Base-by-base conservation (phyloP, 2,113 vertebrate species). In the Pseudorectes ferrugineus region DNA sequence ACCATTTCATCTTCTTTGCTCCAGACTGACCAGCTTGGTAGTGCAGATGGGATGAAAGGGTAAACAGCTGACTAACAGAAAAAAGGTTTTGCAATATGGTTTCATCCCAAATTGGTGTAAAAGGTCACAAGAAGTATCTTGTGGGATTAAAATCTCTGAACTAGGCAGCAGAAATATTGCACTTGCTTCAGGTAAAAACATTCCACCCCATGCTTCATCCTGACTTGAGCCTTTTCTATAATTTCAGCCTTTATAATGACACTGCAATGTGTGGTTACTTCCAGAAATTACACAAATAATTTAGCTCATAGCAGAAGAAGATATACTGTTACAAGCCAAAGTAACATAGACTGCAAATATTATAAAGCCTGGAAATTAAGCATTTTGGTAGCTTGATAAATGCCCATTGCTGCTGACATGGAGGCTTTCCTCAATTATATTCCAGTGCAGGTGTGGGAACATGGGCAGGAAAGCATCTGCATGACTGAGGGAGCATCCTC, bases 41-140 rank as follows among this genome's bases (percentile, higher is more conserved):
- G 14, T 0, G 0, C 23, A 21, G 29, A 7, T 1, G 2, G 20
- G 24, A 49, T 18, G 31, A 46, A 63, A 82, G 26, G 8, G 22
- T 51, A 59, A 84, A 36, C 6, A 52, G 19, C 14, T 2, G 3
- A 14, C n/a, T 43, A 14, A 1, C 24, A 51, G 36, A 24, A 70
- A 63, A 12, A 17, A 25, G 36, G 24, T 29, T 83, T 45, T 46
- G 20, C 28, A 26, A 45, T 17, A 28, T 0, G 0, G 2, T 28
- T 66, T 42, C 21, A 25, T 33, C 12, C n/a, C 22, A 49, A 48
- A 59, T 1, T 12, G 43, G 8, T 51, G 22, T 14, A 45, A 38
- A 59, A 92, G 42, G 20, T 40, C 36, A 19, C 26, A 72, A 55
- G 11, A 65, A 61, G 2, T 15, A 63, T 16, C 55, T 12, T 10